phyloP scores from a whole-genome alignment of 2,888 invertebrate genomes.

The Tinea pellionella region DNA sequence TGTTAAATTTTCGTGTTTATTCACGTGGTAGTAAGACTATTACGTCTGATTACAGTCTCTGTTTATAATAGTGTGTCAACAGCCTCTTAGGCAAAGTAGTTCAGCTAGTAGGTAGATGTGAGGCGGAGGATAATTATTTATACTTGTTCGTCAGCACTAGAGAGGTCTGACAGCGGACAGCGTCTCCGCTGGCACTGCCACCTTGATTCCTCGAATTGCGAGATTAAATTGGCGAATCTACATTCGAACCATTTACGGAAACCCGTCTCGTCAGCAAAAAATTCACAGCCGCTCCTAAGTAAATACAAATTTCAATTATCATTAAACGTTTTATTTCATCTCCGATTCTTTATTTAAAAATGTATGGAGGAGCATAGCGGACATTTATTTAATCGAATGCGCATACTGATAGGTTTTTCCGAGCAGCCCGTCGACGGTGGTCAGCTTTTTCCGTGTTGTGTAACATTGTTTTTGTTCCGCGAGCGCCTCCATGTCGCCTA shows the following conservation, averaged over 20 bases:
- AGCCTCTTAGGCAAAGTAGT: background rate
- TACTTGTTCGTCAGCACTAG: slow-evolving; percentile 31
- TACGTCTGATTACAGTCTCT: background rate
- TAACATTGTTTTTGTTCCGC: slow-evolving; percentile 50
- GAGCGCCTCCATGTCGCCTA: slow-evolving; percentile 27
- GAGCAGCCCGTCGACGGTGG: slow-evolving; percentile 44
- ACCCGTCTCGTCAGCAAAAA: slow-evolving; percentile 51
- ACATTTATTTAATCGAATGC: slow-evolving; percentile 54
- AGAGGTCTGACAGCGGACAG: slow-evolving; percentile 26
- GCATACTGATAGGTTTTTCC: slow-evolving; percentile 62
- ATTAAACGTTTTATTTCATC: slow-evolving; percentile 58
- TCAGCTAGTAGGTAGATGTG: background rate
- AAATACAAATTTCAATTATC: slow-evolving; percentile 67
- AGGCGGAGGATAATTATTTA: slow-evolving; percentile 29
- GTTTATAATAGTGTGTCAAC: background rate
- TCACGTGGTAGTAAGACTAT: no score
- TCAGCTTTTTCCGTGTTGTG: slow-evolving; percentile 54
- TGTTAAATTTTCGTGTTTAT: no score
- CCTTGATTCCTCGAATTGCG: slow-evolving; percentile 42
- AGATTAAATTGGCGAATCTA: slow-evolving; percentile 58
- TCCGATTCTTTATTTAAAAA: slow-evolving; percentile 50
- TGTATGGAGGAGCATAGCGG: slow-evolving; percentile 28
- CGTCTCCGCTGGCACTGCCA: slow-evolving; percentile 24
- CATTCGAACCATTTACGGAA: slow-evolving; percentile 48
- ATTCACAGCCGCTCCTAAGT: slow-evolving; percentile 38